Conservation (phyloP, 2,113 vertebrate genomes). For the Hydrolagus affinis region DNA sequence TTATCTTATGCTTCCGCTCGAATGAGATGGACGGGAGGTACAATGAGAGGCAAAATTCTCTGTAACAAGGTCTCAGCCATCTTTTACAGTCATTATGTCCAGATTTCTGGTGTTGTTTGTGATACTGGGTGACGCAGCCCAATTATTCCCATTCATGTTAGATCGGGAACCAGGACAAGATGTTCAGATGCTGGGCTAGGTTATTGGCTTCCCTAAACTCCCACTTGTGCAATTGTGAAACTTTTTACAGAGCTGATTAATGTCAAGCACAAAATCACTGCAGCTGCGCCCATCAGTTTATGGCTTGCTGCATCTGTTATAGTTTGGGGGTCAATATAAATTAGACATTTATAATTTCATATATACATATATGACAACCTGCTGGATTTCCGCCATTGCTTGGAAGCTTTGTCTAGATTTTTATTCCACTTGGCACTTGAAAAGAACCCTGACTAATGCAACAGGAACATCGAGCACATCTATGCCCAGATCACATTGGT, state of each 20-base stretch:
- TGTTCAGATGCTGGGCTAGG: background rate
- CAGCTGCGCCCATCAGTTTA: background rate
- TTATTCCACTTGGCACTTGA: constrained; percentile 2
- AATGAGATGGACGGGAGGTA: background rate
- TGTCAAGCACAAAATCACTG: background rate
- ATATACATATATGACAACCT: constrained; percentile 20
- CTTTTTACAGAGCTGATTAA: constrained; percentile 21
- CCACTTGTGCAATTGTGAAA: constrained; percentile 3
- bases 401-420: background rate
- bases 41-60: background rate
- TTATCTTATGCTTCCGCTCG: too few species aligned
- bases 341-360: too few species aligned
- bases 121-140: background rate
- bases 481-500: background rate
- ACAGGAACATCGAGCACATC: background rate
- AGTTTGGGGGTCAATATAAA: background rate
- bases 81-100: background rate
- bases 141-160: background rate
- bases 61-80: background rate
- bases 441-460: background rate
- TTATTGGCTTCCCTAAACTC: background rate
- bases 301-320: background rate
- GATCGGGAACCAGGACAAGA: background rate
- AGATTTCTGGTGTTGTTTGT: background rate
- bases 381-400: background rate